Percentiles rank a stretch among this genome's conserved stretches.
Conservation (phyloP, 2,113 vertebrate genomes). For the Cacatua alba region DNA sequence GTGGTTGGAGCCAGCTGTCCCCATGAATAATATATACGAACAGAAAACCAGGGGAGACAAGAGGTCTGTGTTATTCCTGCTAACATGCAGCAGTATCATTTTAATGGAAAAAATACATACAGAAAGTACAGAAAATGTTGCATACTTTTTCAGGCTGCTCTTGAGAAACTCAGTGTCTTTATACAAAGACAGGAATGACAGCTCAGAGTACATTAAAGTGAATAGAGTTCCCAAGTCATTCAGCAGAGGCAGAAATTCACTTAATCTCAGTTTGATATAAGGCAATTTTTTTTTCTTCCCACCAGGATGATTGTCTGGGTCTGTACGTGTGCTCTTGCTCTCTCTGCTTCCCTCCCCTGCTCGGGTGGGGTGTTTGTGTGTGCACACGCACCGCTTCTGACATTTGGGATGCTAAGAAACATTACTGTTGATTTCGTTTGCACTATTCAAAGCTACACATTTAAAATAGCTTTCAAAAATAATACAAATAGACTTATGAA, state of each 20-base stretch:
- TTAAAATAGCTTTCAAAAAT: neutral
- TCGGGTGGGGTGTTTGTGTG: neutral
- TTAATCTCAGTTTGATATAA: neutral
- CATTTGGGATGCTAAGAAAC: neutral
- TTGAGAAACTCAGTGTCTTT: conserved; percentile 42
- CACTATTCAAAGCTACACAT: neutral
- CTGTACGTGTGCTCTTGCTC: neutral
- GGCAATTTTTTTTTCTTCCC: neutral
- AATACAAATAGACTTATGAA: neutral
- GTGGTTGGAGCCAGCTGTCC: neutral
- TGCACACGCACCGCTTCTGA: neutral
- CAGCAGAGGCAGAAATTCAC: conserved; percentile 44
- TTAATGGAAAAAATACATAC: neutral
- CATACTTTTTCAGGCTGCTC: conserved; percentile 16
- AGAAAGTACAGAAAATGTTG: neutral
- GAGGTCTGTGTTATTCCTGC: neutral
- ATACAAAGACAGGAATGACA: conserved; percentile 52
- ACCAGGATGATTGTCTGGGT: neutral
- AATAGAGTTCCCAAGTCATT: conserved; percentile 48
- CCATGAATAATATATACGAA: conserved; percentile 26
- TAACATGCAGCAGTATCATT: neutral
- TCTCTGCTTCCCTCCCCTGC: neutral
- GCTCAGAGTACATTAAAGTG: conserved; percentile 54
- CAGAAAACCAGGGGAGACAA: neutral
- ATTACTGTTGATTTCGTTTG: neutral